These are phyloP conservation scores for Drosophila niveifrons DNA, from an alignment of 2,888 invertebrate species.

Conservation along the genomic window DNA sequence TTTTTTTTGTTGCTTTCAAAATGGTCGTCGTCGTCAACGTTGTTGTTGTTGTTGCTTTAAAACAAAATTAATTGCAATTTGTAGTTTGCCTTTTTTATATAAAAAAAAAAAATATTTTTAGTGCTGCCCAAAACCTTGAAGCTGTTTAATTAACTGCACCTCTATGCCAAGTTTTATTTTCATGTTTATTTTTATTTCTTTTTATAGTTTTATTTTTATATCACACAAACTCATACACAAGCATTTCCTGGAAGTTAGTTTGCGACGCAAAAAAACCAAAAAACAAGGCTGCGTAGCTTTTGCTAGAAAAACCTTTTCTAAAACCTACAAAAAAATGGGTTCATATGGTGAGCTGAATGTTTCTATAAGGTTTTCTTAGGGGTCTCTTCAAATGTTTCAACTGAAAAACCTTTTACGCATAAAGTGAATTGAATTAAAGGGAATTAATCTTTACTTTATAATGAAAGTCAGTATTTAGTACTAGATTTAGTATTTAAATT, in stretches of 20 bases:
- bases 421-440: no score
- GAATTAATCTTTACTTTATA: no score
- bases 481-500: no score
- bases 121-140: constrained; percentile 55
- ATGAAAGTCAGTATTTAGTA: no score
- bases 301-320: no score
- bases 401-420: no score
- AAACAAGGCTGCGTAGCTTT: constrained; percentile 16
- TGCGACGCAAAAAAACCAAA: not conserved
- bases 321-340: no score
- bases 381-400: no score
- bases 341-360: no score
- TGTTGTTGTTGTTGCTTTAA: constrained; percentile 32
- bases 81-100: constrained; percentile 30
- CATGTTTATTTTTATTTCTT: constrained; percentile 9
- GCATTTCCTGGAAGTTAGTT: constrained; percentile 40
- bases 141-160: constrained; percentile 67
- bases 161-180: constrained; percentile 28
- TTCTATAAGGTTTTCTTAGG: no score
- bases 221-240: not conserved
- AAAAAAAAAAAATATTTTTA: constrained; percentile 22
- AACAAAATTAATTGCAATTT: constrained; percentile 76
- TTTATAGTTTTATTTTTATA: constrained; percentile 22
- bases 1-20: constrained; percentile 64
- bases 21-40: constrained; percentile 59